These are phyloP conservation scores for Nothoprocta pentlandii DNA, from an alignment of 2,113 vertebrate species.

Conservation along the genomic window DNA sequence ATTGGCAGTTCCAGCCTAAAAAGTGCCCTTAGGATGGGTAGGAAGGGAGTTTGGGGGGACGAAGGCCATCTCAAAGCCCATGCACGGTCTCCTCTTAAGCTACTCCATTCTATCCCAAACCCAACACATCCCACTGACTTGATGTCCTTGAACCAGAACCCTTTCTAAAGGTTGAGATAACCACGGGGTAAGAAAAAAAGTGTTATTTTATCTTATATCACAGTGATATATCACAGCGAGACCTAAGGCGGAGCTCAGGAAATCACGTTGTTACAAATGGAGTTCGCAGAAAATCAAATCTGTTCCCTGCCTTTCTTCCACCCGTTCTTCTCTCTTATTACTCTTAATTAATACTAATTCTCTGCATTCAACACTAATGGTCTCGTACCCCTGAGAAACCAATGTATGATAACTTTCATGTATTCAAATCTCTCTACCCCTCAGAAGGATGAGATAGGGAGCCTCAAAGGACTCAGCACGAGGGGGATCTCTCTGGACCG, in stretches of 20 bases:
- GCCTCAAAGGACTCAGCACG: not conserved
- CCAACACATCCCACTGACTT: not conserved
- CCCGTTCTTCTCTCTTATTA: not conserved
- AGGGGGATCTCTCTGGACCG: not conserved
- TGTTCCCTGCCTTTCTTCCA: not conserved
- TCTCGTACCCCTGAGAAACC: slow-evolving; percentile 24
- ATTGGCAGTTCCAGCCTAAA: not conserved
- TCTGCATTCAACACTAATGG: not conserved
- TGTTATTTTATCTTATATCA: not conserved
- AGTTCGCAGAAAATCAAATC: not conserved
- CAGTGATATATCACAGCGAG: not conserved
- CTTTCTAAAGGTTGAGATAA: not conserved
- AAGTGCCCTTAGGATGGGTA: not conserved
- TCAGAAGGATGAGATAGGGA: not conserved
- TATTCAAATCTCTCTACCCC: not conserved
- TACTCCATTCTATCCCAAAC: not conserved
- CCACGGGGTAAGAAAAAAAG: fast-evolving
- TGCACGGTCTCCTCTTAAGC: not conserved
- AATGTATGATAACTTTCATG: not conserved
- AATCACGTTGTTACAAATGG: not conserved
- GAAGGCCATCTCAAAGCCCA: not conserved
- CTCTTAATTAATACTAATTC: slow-evolving; percentile 26
- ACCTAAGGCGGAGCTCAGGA: not conserved
- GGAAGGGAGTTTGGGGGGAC: not conserved
- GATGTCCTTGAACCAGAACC: not conserved